These are phyloP conservation scores for Ptilonorhynchus violaceus DNA, from an alignment of 2,113 vertebrate genomes.

Conservation along the genomic window DNA sequence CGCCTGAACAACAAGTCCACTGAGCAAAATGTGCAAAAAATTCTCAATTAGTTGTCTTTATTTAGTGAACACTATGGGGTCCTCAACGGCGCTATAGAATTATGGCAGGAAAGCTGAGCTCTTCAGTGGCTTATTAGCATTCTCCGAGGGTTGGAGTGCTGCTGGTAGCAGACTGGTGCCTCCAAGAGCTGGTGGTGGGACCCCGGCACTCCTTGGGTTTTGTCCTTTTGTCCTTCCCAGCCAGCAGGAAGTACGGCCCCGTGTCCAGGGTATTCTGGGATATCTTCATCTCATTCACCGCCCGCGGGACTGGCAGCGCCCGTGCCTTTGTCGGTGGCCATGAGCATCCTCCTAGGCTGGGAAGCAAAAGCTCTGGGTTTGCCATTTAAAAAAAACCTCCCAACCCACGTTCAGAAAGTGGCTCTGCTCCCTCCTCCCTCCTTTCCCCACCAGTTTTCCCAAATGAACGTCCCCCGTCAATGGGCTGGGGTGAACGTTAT, in stretches of 20 bases:
- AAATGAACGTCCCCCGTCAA: conserved; percentile 9
- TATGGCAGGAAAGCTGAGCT: conserved; percentile 79
- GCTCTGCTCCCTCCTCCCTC: background rate
- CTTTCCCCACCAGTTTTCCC: conserved; percentile 9
- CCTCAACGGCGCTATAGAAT: conserved; percentile 81
- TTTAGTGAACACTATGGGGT: conserved; percentile 83
- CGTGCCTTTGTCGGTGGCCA: conserved; percentile 58
- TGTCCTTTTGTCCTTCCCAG: conserved; percentile 79
- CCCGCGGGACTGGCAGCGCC: background rate
- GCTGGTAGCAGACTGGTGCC: conserved; percentile 78
- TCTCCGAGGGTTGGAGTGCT: conserved; percentile 76
- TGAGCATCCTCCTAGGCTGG: conserved; percentile 48
- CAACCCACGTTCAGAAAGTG: background rate
- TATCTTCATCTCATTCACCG: conserved; percentile 71
- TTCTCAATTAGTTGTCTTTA: conserved; percentile 89
- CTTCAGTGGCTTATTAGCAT: conserved; percentile 84
- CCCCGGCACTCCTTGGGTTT: conserved; percentile 71
- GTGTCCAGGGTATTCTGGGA: conserved; percentile 75
- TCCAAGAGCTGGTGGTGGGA: conserved; percentile 80
- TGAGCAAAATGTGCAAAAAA: conserved; percentile 85
- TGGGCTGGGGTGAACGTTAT: background rate
- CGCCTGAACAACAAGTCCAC: conserved; percentile 76
- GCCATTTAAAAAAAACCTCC: background rate
- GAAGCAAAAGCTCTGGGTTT: conserved; percentile 27
- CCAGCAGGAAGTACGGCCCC: conserved; percentile 78